phyloP scores from a whole-genome alignment of 2,113 vertebrate species.

The Heterochromis multidens region DNA sequence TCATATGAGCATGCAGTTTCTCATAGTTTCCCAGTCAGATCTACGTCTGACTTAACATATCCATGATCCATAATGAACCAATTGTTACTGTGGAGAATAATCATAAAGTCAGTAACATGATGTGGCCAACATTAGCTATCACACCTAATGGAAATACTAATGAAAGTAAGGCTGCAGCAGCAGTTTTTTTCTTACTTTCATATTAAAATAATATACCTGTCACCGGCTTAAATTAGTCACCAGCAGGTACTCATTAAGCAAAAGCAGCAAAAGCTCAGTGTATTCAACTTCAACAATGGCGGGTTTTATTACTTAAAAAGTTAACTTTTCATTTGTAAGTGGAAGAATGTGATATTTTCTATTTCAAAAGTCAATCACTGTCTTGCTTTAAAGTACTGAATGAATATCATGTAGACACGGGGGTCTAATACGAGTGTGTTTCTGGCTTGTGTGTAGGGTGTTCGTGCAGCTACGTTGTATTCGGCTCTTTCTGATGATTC shows the following conservation, averaged over 20 bases:
- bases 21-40: not conserved
- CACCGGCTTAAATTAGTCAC: not conserved
- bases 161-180: not conserved
- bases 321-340: not conserved
- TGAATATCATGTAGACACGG: not conserved
- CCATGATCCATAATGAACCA: not conserved
- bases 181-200: not conserved
- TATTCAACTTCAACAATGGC: not conserved
- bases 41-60: not conserved
- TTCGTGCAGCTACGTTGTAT: conserved; percentile 37
- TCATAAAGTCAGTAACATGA: not conserved
- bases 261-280: too few species aligned
- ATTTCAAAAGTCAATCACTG: not conserved
- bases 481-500: conserved; percentile 16
- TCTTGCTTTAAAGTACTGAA: not conserved
- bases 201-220: not conserved
- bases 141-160: not conserved
- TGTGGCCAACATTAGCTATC: not conserved
- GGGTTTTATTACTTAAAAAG: not conserved
- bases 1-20: too few species aligned
- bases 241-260: not conserved
- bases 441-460: conserved; percentile 33
- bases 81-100: not conserved
- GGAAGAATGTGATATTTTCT: not conserved
- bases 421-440: not conserved